Conservation (phyloP, 2,797 vertebrate genomes). For the Sebastes minor region DNA sequence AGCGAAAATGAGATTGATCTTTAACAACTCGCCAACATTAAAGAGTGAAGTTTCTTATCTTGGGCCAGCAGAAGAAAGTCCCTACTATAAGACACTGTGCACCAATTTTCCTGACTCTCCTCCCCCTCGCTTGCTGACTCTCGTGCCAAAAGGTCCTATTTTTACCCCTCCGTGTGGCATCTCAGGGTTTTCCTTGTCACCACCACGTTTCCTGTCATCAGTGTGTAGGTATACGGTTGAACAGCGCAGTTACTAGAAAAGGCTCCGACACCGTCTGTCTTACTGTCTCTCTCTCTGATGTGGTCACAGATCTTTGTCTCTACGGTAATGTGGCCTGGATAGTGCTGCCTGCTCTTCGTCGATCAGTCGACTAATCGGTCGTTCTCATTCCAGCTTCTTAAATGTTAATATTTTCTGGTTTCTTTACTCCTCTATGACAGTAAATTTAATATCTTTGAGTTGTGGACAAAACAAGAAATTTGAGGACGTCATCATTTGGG, state of each 20-base stretch:
- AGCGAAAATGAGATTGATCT: constrained; percentile 52
- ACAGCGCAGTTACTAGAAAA: constrained; percentile 59
- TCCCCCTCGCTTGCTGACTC: constrained; percentile 59
- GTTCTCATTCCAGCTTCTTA: too few species aligned
- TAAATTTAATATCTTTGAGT: too few species aligned
- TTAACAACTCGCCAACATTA: constrained; percentile 42
- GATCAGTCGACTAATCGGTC: background rate
- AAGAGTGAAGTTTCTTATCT: constrained; percentile 82
- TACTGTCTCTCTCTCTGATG: constrained; percentile 68
- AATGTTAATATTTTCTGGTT: too few species aligned
- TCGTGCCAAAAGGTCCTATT: constrained; percentile 84
- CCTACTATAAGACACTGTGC: constrained; percentile 77
- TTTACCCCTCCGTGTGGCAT: constrained; percentile 82
- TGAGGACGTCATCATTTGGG: too few species aligned
- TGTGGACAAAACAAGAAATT: too few species aligned
- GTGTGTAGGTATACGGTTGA: constrained; percentile 55
- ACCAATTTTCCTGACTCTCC: constrained; percentile 68
- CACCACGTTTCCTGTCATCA: constrained; percentile 71
- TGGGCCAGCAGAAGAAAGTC: constrained; percentile 79
- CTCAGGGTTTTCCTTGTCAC: constrained; percentile 85
- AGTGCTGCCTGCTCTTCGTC: background rate
- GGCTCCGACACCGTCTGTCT: constrained; percentile 45
- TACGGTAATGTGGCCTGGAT: background rate
- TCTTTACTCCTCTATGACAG: too few species aligned
- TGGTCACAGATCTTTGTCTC: constrained; percentile 56